A percentile compares a stretch with the other conserved stretches of the same genome.
Conservation (phyloP, 2,888 invertebrate species). For the Thecophora atra region DNA sequence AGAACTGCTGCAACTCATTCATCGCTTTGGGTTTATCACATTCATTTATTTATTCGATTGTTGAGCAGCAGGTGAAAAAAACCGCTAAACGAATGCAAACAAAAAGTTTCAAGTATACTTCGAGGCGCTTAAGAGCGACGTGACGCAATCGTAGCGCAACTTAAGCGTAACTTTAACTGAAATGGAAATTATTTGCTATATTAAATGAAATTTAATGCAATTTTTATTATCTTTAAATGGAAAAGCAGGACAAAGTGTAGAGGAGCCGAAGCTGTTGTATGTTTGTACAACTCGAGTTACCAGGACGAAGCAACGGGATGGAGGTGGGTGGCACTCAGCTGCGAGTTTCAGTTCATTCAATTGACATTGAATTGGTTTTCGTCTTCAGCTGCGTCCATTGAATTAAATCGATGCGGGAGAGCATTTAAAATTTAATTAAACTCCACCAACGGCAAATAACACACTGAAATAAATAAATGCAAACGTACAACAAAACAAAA, state of each 20-base stretch:
- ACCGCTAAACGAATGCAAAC: too few species aligned
- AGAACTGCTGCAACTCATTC: neutral
- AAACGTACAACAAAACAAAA: neutral
- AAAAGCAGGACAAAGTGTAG: too few species aligned
- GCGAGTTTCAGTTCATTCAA: too few species aligned
- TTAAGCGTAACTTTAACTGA: neutral
- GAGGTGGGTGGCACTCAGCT: too few species aligned
- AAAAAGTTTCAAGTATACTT: conserved; percentile 12
- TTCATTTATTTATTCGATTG: neutral
- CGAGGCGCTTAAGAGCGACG: conserved; percentile 3
- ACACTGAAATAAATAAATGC: neutral
- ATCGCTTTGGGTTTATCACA: neutral
- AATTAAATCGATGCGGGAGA: conserved; percentile 22
- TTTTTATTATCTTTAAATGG: neutral
- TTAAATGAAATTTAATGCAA: conserved; percentile 21
- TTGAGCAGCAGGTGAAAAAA: neutral
- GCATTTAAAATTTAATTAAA: conserved; percentile 13
- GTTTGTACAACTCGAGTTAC: too few species aligned
- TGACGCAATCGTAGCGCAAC: neutral
- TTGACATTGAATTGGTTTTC: conserved; percentile 1
- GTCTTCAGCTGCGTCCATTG: conserved; percentile 23
- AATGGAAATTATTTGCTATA: conserved; percentile 6
- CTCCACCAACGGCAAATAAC: neutral
- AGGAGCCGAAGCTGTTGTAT: too few species aligned
- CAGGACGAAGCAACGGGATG: too few species aligned